A percentile compares a stretch with the other conserved stretches of the same genome.
These are phyloP conservation scores for Phyllotreta striolata DNA, from an alignment of 2,888 invertebrate species.

Conservation along the genomic window DNA sequence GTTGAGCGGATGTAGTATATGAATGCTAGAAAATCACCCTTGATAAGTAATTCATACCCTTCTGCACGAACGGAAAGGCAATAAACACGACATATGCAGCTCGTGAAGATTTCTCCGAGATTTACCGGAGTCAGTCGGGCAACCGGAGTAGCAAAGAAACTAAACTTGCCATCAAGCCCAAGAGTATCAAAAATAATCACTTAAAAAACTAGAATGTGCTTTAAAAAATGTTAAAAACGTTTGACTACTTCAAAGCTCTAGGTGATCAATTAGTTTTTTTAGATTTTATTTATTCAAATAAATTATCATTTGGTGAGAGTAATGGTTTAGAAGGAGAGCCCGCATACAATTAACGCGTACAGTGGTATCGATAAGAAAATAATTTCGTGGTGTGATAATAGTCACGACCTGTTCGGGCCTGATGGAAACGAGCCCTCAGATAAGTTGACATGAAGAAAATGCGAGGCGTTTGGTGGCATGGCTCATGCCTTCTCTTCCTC, in stretches of 20 bases:
- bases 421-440: constrained; percentile 21
- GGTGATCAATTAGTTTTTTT: no score
- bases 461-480: constrained; percentile 23
- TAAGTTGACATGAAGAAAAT: constrained; percentile 25
- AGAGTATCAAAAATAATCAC: no score
- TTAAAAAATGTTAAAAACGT: no score
- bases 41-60: constrained; percentile 16
- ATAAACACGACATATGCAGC: constrained; percentile 17
- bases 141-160: neutral
- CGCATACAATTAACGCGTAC: constrained; percentile 13
- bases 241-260: no score
- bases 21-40: constrained; percentile 14
- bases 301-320: no score
- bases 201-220: no score
- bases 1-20: constrained; percentile 9
- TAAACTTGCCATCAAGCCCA: no score
- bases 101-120: neutral
- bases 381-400: constrained; percentile 18
- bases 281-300: no score
- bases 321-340: neutral
- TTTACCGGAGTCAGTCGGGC: neutral
- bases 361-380: constrained; percentile 15
- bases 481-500: constrained; percentile 5
- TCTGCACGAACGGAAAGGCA: constrained; percentile 11
- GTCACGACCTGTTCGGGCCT: constrained; percentile 14